Percentiles rank a stretch among this genome's conserved stretches.
phyloP scores from a whole-genome alignment of 2,113 vertebrate genomes.

The Pogona vitticeps region DNA sequence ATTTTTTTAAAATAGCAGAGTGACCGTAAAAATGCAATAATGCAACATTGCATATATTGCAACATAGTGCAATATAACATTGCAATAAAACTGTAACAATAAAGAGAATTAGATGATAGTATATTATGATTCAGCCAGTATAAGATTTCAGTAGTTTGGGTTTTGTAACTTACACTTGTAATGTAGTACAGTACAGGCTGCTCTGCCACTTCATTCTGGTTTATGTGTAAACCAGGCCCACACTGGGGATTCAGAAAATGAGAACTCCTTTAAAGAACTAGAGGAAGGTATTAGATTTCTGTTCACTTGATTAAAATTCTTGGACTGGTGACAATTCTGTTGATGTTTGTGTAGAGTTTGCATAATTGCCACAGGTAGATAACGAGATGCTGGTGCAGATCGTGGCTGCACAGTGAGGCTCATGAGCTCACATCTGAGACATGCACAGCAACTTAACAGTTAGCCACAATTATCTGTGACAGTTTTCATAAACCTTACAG shows the following conservation, averaged over 20 bases:
- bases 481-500: no score
- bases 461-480: no score
- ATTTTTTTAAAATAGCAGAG: not conserved
- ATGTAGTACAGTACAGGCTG: not conserved
- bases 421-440: no score
- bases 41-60: not conserved
- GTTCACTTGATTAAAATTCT: not conserved
- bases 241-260: not conserved
- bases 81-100: not conserved
- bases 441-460: no score
- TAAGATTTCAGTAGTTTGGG: not conserved
- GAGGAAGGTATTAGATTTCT: constrained; percentile 33
- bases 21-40: not conserved
- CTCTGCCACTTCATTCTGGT: not conserved
- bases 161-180: not conserved
- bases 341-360: no score
- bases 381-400: no score
- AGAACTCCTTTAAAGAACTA: constrained; percentile 19
- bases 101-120: not conserved
- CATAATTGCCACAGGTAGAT: no score
- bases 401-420: no score
- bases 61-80: not conserved
- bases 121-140: not conserved
- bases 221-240: not conserved
- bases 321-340: no score